Percentiles rank a stretch among this genome's conserved stretches.
phyloP scores from a whole-genome alignment of 2,113 vertebrate genomes.

The Polyodon spathula region DNA sequence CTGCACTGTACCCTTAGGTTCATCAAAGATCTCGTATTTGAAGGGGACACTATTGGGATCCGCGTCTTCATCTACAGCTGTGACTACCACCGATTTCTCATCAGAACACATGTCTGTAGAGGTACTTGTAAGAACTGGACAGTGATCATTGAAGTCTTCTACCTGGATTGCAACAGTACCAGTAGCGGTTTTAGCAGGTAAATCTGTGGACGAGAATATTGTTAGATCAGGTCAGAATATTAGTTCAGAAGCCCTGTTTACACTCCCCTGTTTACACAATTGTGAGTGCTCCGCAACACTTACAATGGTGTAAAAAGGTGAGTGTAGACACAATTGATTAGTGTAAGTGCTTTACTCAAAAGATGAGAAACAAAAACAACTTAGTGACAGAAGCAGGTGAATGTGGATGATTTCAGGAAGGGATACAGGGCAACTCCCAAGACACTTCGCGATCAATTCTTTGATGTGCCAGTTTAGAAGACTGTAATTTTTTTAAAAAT shows the following conservation, averaged over 20 bases:
- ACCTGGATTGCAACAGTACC: slow-evolving; percentile 74
- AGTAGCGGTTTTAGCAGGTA: slow-evolving; percentile 67
- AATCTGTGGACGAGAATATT: slow-evolving; percentile 50
- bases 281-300: no score
- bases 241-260: no score
- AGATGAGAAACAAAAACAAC: background rate
- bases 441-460: no score
- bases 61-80: slow-evolving; percentile 64
- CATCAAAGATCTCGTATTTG: slow-evolving; percentile 57
- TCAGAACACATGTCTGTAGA: slow-evolving; percentile 54
- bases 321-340: slow-evolving; percentile 26
- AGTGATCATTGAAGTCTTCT: slow-evolving; percentile 79
- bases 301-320: no score
- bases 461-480: no score
- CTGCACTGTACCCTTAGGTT: slow-evolving; percentile 34
- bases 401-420: background rate
- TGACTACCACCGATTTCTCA: slow-evolving; percentile 49
- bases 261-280: no score
- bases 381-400: background rate
- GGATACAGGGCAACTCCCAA: background rate
- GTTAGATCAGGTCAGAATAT: no score
- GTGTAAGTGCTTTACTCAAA: background rate
- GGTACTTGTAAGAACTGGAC: slow-evolving; percentile 56
- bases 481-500: fast-evolving
- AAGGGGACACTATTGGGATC: slow-evolving; percentile 69